These are phyloP conservation scores for Mechanitis mazaeus DNA, from an alignment of 2,888 invertebrate species.

Conservation along the genomic window DNA sequence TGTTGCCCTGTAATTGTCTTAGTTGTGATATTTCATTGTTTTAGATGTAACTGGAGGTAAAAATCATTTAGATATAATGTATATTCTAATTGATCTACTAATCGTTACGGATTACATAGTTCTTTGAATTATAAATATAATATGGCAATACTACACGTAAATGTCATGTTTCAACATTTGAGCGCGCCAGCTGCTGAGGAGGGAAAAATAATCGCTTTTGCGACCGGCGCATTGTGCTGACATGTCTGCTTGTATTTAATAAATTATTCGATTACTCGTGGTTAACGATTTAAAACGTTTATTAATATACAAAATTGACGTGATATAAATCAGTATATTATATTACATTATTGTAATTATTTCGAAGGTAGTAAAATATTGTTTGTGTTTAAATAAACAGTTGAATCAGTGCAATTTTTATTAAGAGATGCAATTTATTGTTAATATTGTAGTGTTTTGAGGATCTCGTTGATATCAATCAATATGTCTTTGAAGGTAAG, in stretches of 20 bases:
- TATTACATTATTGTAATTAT: not conserved
- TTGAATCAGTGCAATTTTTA: conserved; percentile 12
- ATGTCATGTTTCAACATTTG: conserved; percentile 5
- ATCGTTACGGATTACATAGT: too few relatives aligned
- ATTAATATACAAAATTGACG: not conserved
- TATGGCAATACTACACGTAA: not conserved
- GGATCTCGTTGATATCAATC: conserved; percentile 12
- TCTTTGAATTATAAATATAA: too few relatives aligned
- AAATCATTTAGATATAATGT: too few relatives aligned
- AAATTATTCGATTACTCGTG: not conserved
- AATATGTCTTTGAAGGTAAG: conserved; percentile 29
- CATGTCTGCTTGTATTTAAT: not conserved
- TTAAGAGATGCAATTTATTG: conserved; percentile 21
- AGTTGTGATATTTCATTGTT: too few relatives aligned
- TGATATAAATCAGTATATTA: not conserved
- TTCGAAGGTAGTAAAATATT: not conserved
- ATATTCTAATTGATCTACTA: too few relatives aligned
- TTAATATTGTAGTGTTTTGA: conserved; percentile 16
- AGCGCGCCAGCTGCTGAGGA: conserved; percentile 8
- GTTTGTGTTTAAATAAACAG: not conserved
- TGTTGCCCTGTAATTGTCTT: too few relatives aligned
- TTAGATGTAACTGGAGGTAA: too few relatives aligned
- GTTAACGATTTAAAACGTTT: conserved; percentile 1
- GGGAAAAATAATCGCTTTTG: conserved; percentile 18
- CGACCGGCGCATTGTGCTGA: conserved; percentile 23